Percentiles rank a stretch among this genome's conserved stretches.
Conservation (phyloP, 2,797 vertebrate genomes). For the Urosaurus nigricauda region DNA sequence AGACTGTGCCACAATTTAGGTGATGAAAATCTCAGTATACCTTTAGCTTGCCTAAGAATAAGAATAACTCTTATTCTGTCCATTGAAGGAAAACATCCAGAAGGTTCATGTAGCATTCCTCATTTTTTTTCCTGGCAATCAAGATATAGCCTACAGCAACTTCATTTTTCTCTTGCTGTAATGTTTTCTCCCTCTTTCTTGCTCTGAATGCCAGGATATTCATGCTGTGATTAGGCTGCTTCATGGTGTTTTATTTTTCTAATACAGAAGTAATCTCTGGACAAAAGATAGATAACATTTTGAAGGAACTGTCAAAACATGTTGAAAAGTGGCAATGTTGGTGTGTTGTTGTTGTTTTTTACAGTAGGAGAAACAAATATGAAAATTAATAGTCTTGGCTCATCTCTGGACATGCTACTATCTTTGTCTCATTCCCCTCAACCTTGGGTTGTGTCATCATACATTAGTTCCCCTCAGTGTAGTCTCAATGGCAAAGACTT, state of each 20-base stretch:
- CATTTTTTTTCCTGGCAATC: not conserved
- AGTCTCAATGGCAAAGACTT: not conserved
- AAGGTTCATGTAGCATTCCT: not conserved
- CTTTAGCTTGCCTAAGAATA: not conserved
- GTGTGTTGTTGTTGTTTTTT: not conserved
- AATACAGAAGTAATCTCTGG: conserved; percentile 8
- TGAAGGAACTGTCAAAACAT: not conserved
- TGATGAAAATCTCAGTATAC: not conserved
- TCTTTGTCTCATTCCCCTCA: not conserved
- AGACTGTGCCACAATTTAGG: not conserved
- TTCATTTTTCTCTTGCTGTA: conserved; percentile 21
- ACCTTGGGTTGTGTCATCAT: not conserved
- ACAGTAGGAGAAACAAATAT: not conserved
- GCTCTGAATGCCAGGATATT: conserved; percentile 29
- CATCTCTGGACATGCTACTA: too few species aligned
- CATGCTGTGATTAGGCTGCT: conserved; percentile 28
- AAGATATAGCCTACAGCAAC: not conserved
- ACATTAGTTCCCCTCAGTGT: not conserved
- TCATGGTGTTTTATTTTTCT: not conserved
- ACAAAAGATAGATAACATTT: not conserved
- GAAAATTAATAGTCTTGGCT: not conserved
- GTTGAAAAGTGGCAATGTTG: too few species aligned
- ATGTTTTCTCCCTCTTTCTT: conserved; percentile 19
- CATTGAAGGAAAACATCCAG: not conserved
- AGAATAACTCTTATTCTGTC: too few species aligned